Conservation (phyloP, 2,797 vertebrate species). For the Tamandua tetradactyla region DNA sequence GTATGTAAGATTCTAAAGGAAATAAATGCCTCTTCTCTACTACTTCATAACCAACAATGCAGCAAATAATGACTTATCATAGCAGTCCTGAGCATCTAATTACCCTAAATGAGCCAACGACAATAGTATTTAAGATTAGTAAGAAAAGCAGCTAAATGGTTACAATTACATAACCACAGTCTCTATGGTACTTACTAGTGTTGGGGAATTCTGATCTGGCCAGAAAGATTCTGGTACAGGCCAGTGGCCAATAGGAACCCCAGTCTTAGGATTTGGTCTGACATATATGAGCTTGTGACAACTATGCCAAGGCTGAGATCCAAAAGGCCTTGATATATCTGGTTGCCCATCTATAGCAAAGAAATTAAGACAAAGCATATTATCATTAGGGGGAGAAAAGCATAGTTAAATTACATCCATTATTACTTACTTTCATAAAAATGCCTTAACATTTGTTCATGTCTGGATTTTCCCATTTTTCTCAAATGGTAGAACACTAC, state of each 20-base stretch:
- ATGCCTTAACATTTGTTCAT: conserved; percentile 5
- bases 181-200: conserved; percentile 85
- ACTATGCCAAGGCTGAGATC: conserved; percentile 91
- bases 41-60: conserved; percentile 28
- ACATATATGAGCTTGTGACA: conserved; percentile 91
- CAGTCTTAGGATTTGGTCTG: conserved; percentile 90
- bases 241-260: conserved; percentile 90
- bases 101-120: neutral
- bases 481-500: neutral
- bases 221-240: conserved; percentile 91
- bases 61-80: neutral
- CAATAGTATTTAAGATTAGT: neutral
- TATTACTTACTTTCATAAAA: conserved; percentile 54
- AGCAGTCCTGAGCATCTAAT: conserved; percentile 20
- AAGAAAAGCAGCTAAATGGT: conserved; percentile 30
- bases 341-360: conserved; percentile 88
- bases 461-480: conserved; percentile 38
- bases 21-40: neutral
- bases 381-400: neutral
- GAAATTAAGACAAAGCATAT: conserved; percentile 45
- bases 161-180: neutral
- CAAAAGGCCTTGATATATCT: conserved; percentile 89
- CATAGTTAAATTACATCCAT: conserved; percentile 43
- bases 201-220: conserved; percentile 91
- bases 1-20: conserved; percentile 48